A percentile compares a stretch with the other conserved stretches of the same genome.
These are phyloP conservation scores for Aphaenogaster rudis DNA, from an alignment of 1,140 invertebrate genomes.

Conservation along the genomic window DNA sequence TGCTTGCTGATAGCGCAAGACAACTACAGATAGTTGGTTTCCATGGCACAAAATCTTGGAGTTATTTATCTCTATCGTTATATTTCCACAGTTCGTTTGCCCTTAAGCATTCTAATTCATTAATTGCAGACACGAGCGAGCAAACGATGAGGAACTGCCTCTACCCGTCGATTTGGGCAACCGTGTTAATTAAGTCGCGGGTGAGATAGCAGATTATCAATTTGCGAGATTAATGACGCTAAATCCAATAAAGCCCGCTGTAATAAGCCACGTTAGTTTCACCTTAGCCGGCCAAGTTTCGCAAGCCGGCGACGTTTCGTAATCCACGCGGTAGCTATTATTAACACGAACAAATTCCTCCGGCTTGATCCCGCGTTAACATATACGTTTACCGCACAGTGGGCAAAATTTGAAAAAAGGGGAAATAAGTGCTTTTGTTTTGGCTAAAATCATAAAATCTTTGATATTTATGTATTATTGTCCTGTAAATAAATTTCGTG, in stretches of 20 bases:
- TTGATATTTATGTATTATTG: too few relatives aligned
- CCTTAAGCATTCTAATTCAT: not conserved
- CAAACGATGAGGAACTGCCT: not conserved
- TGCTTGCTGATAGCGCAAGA: not conserved
- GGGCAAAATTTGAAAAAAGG: too few relatives aligned
- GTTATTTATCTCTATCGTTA: slow-evolving; percentile 19
- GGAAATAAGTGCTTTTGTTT: too few relatives aligned
- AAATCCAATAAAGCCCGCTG: slow-evolving; percentile 25
- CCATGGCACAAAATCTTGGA: not conserved
- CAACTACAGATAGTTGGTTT: not conserved
- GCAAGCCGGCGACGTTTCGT: slow-evolving; percentile 53
- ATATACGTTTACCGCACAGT: too few relatives aligned
- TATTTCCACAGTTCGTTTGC: not conserved
- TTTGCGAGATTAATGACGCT: slow-evolving; percentile 42
- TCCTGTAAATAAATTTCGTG: too few relatives aligned
- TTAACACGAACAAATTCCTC: slow-evolving; percentile 35
- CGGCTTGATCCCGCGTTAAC: not conserved
- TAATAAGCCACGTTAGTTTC: slow-evolving; percentile 59
- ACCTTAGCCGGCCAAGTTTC: slow-evolving; percentile 45
- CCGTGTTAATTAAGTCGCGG: slow-evolving; percentile 39
- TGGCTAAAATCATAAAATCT: too few relatives aligned
- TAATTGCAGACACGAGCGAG: slow-evolving; percentile 25
- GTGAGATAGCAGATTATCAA: slow-evolving; percentile 52
- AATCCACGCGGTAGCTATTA: slow-evolving; percentile 9
- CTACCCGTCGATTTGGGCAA: not conserved